phyloP scores from a whole-genome alignment of 2,888 invertebrate genomes.

The Alsophila aescularia region DNA sequence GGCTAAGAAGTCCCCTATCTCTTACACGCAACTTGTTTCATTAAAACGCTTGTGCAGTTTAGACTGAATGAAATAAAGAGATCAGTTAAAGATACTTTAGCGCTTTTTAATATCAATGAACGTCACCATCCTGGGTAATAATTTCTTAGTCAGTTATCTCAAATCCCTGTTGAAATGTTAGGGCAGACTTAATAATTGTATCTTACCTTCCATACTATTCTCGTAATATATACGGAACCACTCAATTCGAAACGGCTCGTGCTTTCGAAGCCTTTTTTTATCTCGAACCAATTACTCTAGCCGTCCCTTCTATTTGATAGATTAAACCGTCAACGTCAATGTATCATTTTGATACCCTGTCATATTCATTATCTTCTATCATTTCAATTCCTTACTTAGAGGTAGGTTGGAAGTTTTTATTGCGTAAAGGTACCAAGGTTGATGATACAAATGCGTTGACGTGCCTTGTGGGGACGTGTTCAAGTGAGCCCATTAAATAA shows the following conservation, averaged over 20 bases:
- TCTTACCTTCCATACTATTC: too few relatives aligned
- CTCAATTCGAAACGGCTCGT: not conserved
- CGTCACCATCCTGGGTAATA: too few relatives aligned
- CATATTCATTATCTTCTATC: not conserved
- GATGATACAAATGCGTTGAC: conserved; percentile 2
- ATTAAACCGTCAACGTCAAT: conserved; percentile 18
- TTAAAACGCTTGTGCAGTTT: not conserved
- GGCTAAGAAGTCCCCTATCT: conserved; percentile 5
- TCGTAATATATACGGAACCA: conserved; percentile 11
- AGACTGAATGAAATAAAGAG: too few relatives aligned
- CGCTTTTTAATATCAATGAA: too few relatives aligned
- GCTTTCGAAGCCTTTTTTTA: conserved; percentile 14
- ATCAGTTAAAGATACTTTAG: too few relatives aligned
- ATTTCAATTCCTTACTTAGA: not conserved
- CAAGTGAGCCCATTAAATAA: conserved; percentile 19
- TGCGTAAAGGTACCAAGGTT: conserved; percentile 6
- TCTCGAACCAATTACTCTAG: conserved; percentile 24
- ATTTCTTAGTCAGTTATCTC: too few relatives aligned
- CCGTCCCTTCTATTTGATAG: conserved; percentile 22
- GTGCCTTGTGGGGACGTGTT: conserved; percentile 18
- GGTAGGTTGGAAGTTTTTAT: not conserved
- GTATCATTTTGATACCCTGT: conserved; percentile 1
- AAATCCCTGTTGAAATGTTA: too few relatives aligned
- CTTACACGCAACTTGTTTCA: conserved; percentile 1
- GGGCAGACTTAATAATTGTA: too few relatives aligned